Evolutionary conservation across 2,113 vertebrate genomes (phyloP).

Genomic region (Furnarius figulus): DNA sequence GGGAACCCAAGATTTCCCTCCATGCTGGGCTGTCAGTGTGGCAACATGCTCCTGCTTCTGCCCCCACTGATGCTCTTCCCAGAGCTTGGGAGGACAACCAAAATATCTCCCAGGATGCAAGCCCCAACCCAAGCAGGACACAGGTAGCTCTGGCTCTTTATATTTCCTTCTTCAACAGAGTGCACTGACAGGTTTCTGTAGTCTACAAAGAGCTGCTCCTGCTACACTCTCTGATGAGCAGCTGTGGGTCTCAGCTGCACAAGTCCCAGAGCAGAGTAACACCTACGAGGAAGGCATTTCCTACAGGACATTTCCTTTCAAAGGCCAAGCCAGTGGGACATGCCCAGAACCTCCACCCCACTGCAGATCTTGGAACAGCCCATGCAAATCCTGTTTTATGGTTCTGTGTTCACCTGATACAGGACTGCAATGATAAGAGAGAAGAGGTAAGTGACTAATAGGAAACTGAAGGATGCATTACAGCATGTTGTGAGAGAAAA

Average conservation of each 20-base stretch:
- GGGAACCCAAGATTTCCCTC: background rate
- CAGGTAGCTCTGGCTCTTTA: background rate
- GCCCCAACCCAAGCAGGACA: background rate
- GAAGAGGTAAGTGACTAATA: background rate
- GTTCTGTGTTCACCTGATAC: background rate
- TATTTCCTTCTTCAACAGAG: background rate
- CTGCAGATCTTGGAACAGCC: background rate
- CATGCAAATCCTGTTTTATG: background rate
- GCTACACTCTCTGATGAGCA: accelerated
- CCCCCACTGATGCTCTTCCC: too few relatives aligned
- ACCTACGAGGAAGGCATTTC: background rate
- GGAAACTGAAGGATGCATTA: background rate
- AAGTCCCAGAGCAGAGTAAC: accelerated
- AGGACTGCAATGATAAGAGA: background rate
- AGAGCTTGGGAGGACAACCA: background rate
- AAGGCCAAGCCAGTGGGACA: background rate
- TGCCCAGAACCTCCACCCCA: background rate
- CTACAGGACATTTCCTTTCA: background rate
- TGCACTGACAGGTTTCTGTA: background rate
- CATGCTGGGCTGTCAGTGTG: background rate
- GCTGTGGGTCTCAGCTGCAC: background rate
- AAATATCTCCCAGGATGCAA: background rate
- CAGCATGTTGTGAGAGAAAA: background rate
- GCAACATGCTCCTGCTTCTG: background rate
- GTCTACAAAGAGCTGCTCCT: accelerated